Conservation (phyloP, 2,888 invertebrate genomes). For the Nesidiocoris tenuis region DNA sequence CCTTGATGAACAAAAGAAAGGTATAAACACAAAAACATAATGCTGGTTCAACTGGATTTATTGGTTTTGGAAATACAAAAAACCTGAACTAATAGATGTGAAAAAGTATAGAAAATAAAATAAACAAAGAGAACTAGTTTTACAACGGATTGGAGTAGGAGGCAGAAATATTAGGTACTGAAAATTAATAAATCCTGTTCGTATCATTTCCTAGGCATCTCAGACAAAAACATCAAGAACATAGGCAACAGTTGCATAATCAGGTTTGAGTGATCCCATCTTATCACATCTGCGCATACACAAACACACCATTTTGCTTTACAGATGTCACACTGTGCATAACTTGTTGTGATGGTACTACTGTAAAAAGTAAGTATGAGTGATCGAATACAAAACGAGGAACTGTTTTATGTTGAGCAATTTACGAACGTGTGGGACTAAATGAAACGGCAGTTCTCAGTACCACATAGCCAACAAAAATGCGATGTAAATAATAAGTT, state of each 20-base stretch:
- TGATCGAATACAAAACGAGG: constrained; percentile 28
- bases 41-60: constrained; percentile 35
- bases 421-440: constrained; percentile 10
- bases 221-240: constrained; percentile 45
- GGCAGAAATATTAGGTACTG: not conserved
- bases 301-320: constrained; percentile 39
- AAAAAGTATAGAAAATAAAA: constrained; percentile 16
- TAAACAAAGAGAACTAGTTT: not conserved
- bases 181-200: not conserved
- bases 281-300: constrained; percentile 43
- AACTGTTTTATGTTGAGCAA: constrained; percentile 23
- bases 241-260: constrained; percentile 26
- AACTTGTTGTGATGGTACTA: constrained; percentile 31
- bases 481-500: constrained; percentile 1
- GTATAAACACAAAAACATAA: constrained; percentile 33
- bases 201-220: constrained; percentile 46
- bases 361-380: constrained; percentile 33
- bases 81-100: constrained; percentile 17
- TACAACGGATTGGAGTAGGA: not conserved
- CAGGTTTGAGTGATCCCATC: constrained; percentile 39
- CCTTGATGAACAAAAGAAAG: constrained; percentile 18
- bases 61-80: constrained; percentile 26
- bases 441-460: constrained; percentile 6
- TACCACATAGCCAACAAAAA: not conserved
- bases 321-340: constrained; percentile 27